Evolutionary conservation across 2,888 invertebrate species (phyloP), one percentile per base, ranked within the genome.

Genomic region (Plusia festucae): DNA sequence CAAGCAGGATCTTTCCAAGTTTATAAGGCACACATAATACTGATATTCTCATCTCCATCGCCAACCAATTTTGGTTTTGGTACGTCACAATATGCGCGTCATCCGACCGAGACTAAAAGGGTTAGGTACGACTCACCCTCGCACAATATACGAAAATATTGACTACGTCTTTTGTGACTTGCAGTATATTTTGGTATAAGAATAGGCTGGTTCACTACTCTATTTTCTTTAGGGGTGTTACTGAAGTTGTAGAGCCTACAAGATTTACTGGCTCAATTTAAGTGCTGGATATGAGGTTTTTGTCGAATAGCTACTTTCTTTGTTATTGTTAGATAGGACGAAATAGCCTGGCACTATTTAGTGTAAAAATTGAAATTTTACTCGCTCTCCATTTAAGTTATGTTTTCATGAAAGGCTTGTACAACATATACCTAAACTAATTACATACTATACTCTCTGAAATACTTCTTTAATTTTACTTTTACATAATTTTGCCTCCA

Each of bases 101-200:
- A 62, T 20, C 53, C 60, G 59, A 53, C 51, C 54, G 62, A 53
- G 58, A 49, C 68, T 63, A 58, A 68, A 68, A 60, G 57, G 59
- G 57, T 63, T 54, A 49, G 52, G 16, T 54, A 49, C 46, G 16
- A 46, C 32, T 53, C 34, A 54, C 30, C 15, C 44, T 13, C 27
- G 22, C 20, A 51, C n/a, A n/a, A n/a, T n/a, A 20, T 53, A 46
- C 27, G 30, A 51, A 15, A 34, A 59, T 44, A 60, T 60, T 44
- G 53, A 30, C 60, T 60, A 20, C 30, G 27, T 20, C 20, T 30
- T 30, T 24, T 16, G 53, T 44, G 54, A 55, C 18, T 60, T 56
- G 53, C 34, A 57, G 30, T 57, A 30, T 57, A 32, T 16, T 53
- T 15, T 6, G 13, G 1, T 30, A 32, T 30, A 16, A 18, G 9